These are phyloP conservation scores for Bombus turneri DNA, from an alignment of 1,140 invertebrate species.

Conservation along the genomic window DNA sequence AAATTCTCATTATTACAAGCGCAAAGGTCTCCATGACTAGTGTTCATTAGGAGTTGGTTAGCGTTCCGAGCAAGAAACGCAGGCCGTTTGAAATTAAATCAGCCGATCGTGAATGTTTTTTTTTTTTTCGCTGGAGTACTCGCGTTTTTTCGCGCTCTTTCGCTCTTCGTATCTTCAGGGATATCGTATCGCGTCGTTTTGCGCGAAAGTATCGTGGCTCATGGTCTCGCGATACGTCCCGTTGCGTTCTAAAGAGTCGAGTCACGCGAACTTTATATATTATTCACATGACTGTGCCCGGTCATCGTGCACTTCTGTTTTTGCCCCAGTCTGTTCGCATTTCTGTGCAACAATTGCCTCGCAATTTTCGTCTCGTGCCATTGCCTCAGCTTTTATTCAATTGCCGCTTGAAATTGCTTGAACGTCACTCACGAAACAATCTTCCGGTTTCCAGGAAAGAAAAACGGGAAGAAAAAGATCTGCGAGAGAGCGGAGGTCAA, in stretches of 20 bases:
- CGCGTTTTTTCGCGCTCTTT: slow-evolving; percentile 8
- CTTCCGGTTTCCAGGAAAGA: neutral
- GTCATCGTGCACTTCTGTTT: slow-evolving; percentile 12
- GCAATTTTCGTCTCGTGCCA: slow-evolving; percentile 5
- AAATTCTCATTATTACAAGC: neutral
- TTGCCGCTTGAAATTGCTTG: neutral
- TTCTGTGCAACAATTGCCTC: slow-evolving; percentile 5
- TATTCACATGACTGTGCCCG: slow-evolving; percentile 6
- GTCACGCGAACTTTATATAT: slow-evolving; percentile 18
- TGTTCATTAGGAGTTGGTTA: neutral
- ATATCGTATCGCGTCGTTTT: neutral
- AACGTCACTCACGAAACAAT: slow-evolving; percentile 10
- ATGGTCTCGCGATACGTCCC: neutral
- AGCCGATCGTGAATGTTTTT: neutral
- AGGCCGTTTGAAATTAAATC: neutral
- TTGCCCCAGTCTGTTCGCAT: neutral
- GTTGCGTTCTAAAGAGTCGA: neutral
- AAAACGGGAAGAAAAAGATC: neutral
- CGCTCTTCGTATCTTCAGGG: neutral
- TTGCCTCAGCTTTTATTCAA: slow-evolving; percentile 10
- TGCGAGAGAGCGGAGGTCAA: neutral
- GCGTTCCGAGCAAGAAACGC: neutral
- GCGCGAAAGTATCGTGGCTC: neutral
- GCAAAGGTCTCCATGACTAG: neutral
- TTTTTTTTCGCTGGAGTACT: neutral